Conservation (phyloP, 2,888 invertebrate species). For the Xestia sexstrigata region DNA sequence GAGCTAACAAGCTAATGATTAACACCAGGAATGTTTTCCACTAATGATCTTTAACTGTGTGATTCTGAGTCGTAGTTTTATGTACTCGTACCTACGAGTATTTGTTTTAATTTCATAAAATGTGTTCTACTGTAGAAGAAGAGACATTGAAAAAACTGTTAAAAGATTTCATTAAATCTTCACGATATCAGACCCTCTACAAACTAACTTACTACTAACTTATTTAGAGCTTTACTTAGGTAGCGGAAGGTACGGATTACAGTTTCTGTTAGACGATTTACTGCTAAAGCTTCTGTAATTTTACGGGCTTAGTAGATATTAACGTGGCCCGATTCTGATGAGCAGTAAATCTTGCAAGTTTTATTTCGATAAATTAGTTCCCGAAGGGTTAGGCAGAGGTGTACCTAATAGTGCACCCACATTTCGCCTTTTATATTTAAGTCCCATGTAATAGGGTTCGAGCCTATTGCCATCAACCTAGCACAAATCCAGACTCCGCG, state of each 20-base stretch:
- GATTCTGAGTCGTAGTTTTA: neutral
- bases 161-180: neutral
- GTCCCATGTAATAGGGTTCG: too few species aligned
- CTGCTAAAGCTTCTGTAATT: neutral
- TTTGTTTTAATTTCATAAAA: neutral
- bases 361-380: too few species aligned
- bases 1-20: neutral
- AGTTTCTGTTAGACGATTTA: neutral
- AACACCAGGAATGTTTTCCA: neutral
- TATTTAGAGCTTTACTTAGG: conserved; percentile 1
- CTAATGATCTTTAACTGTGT: neutral
- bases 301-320: neutral
- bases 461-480: too few species aligned
- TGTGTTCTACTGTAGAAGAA: neutral
- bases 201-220: conserved; percentile 3
- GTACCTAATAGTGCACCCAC: too few species aligned
- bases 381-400: too few species aligned
- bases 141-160: neutral
- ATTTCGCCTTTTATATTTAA: too few species aligned
- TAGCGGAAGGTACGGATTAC: neutral
- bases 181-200: neutral
- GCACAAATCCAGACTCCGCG: too few species aligned
- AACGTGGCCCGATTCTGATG: neutral
- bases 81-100: too few species aligned
- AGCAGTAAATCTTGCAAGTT: too few species aligned